phyloP scores from a whole-genome alignment of 2,797 vertebrate genomes.

The Hephaestus fuliginosus region DNA sequence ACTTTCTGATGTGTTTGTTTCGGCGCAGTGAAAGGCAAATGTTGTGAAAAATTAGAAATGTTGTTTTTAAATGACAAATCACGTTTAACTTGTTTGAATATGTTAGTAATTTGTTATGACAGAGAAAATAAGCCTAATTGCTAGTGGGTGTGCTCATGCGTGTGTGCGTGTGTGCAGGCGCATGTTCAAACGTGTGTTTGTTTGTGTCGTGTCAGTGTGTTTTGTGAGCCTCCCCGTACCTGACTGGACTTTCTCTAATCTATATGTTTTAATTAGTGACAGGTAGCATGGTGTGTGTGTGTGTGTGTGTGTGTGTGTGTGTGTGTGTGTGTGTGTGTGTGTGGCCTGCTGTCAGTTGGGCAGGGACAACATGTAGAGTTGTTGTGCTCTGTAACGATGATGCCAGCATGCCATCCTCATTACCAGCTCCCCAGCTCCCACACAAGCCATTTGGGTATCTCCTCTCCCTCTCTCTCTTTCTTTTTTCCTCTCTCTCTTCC shows the following conservation, averaged over 20 bases:
- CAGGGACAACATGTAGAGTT: conserved; percentile 71
- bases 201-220: conserved; percentile 22
- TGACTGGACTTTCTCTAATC: conserved; percentile 55
- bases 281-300: conserved; percentile 43
- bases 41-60: conserved; percentile 3
- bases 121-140: conserved; percentile 27
- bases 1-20: neutral
- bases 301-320: conserved; percentile 30
- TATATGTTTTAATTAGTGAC: conserved; percentile 78
- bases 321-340: too few relatives aligned
- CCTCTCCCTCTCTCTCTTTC: conserved; percentile 16
- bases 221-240: conserved; percentile 22
- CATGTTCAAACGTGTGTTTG: neutral
- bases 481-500: conserved; percentile 7
- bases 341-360: conserved; percentile 65
- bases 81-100: conserved; percentile 25
- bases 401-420: conserved; percentile 79
- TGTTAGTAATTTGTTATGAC: conserved; percentile 14
- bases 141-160: neutral
- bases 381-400: conserved; percentile 75
- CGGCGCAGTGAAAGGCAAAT: neutral
- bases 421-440: conserved; percentile 76
- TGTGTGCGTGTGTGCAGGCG: conserved; percentile 2
- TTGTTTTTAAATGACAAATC: conserved; percentile 8
- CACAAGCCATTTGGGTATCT: conserved; percentile 74